Conservation (phyloP, 1,140 invertebrate species). For the Drosophila santomea region DNA sequence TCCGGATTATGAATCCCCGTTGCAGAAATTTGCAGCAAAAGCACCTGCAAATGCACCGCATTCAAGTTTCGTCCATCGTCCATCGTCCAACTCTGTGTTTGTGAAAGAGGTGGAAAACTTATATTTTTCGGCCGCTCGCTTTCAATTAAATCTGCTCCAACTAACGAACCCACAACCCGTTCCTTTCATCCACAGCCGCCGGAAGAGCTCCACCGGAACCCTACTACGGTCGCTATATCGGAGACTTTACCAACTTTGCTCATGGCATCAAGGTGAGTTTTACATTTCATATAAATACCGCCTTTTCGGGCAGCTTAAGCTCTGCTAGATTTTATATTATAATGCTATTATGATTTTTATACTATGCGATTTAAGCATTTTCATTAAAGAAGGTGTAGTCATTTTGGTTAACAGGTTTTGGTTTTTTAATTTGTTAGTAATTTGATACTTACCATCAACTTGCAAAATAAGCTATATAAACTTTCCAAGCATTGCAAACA, state of each 20-base stretch:
- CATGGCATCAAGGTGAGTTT: slow-evolving; percentile 88
- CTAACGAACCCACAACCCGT: slow-evolving; percentile 11
- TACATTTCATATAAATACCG: not conserved
- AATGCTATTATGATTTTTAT: not conserved
- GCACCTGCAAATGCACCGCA: slow-evolving; percentile 30
- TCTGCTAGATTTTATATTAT: no score
- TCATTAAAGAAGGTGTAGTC: no score
- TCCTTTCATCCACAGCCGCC: slow-evolving; percentile 45
- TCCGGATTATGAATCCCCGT: slow-evolving; percentile 62
- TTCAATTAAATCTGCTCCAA: slow-evolving; percentile 24
- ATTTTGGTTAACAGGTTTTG: no score
- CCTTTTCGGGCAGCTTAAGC: no score
- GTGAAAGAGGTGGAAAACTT: slow-evolving; percentile 11
- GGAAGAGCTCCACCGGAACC: slow-evolving; percentile 86
- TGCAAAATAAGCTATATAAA: no score
- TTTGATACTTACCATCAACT: no score
- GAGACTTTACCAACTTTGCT: slow-evolving; percentile 88
- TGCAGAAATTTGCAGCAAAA: slow-evolving; percentile 19
- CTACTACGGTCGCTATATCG: slow-evolving; percentile 92
- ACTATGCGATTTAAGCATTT: not conserved
- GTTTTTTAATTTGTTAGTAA: no score
- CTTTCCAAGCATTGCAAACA: not conserved
- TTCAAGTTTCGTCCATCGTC: slow-evolving; percentile 3
- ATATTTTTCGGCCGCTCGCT: slow-evolving; percentile 6
- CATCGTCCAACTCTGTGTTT: not conserved